Base-by-base conservation (phyloP, 2,113 vertebrate species). In the Notechis scutatus region DNA sequence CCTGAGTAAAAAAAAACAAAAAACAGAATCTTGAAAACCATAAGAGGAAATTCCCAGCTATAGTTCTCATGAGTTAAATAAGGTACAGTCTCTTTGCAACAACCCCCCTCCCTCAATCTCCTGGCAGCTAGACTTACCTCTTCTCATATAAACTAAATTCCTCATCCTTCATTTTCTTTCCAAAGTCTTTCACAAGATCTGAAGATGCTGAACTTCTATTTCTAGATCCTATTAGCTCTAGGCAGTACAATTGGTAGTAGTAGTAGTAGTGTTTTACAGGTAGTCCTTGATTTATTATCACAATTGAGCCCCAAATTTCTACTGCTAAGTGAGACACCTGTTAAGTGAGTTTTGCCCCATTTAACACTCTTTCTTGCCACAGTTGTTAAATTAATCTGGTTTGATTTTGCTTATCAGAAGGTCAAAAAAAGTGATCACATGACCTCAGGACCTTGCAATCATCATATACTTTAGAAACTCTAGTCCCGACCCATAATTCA, bases 101-200 rank as follows among this genome's bases (percentile, higher is more conserved):
- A 81, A 50, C 47, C 0, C 8, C 7, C 20, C 3, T 1, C 0
- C 1, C 18, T n/a, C n/a, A 34, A 39, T 18, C 15, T 39, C 34
- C 34, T 1, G 1, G 2, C 69, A 81, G 5, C n/a, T 39, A 39
- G 34, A 81, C n/a, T 81, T 21, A 3, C 5, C 29, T 14, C 4
- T 69, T 69, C 64, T 15, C 64, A 6, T 34, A 74, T 34, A 74
- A 74, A 74, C n/a, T 26, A 18, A 74, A 34, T 74, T 81, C n/a
- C n/a, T 39, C 69, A 20, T 81, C 69, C 18, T 39, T 39, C 15
- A 81, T 6, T 39, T 81, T 81, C 34, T 39, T 42, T 9, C 69
- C 34, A 81, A 6, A 81, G 34, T 21, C 34, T 81, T 39, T 81
- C 15, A 39, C 18, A 81, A 81, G 69, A 39, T 18, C 69, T 81